Conservation (phyloP, 2,113 vertebrate species). For the Hippocampus comes region DNA sequence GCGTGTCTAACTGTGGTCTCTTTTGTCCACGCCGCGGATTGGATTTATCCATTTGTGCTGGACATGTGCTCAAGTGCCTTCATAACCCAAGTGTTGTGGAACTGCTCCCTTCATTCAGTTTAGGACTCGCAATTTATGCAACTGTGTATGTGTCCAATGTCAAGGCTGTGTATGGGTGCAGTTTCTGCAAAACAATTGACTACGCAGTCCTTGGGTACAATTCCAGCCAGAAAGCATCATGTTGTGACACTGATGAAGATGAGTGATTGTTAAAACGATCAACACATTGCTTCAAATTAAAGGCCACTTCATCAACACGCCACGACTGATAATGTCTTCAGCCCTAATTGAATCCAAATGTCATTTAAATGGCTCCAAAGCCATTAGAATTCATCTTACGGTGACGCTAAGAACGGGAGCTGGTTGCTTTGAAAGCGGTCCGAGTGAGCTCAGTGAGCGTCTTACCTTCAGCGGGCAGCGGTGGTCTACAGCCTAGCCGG, state of each 20-base stretch:
- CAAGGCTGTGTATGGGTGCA: background rate
- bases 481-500: constrained; percentile 45
- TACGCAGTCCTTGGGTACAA: background rate
- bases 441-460: constrained; percentile 32
- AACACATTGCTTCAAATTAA: background rate
- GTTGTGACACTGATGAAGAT: background rate
- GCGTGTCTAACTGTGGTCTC: background rate
- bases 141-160: background rate
- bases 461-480: constrained; percentile 73
- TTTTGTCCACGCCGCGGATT: background rate
- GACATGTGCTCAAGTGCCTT: background rate
- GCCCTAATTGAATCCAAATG: background rate
- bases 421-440: background rate
- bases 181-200: background rate
- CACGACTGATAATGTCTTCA: background rate
- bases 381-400: background rate
- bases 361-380: background rate
- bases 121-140: background rate
- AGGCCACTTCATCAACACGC: background rate
- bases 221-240: background rate
- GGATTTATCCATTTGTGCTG: background rate
- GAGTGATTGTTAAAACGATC: background rate
- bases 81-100: background rate
- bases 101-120: background rate
- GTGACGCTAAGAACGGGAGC: background rate